phyloP scores from a whole-genome alignment of 2,797 vertebrate species.

The Pipistrellus pipistrellus region DNA sequence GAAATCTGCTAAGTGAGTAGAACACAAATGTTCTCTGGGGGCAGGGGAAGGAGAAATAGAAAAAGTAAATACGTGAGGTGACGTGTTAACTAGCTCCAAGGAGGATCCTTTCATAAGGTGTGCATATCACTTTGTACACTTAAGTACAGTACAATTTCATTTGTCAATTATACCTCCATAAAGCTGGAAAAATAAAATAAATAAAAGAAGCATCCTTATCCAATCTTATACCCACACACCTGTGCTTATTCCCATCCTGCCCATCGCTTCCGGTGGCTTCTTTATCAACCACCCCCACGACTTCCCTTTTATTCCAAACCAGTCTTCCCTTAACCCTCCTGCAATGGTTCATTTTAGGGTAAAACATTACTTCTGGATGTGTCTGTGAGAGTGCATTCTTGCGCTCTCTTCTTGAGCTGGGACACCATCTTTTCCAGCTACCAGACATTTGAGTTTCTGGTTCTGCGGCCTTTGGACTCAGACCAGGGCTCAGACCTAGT shows the following conservation, averaged over 20 bases:
- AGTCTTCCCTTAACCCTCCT: neutral
- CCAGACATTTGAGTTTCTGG: neutral
- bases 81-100: neutral
- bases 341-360: neutral
- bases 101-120: neutral
- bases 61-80: neutral
- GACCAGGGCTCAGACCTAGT: neutral
- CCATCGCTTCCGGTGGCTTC: neutral
- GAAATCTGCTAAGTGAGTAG: neutral
- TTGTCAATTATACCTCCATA: neutral
- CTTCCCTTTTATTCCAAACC: neutral
- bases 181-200: neutral
- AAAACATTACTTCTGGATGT: neutral
- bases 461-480: neutral
- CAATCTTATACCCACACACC: neutral
- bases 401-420: neutral
- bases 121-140: neutral
- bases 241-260: neutral
- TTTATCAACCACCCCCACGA: neutral
- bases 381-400: neutral
- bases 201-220: neutral
- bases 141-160: neutral
- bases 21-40: neutral
- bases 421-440: no score
- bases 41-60: neutral